phyloP scores from a whole-genome alignment of 92 coral and sea anemone genomes.

The Phenganax marumi region DNA sequence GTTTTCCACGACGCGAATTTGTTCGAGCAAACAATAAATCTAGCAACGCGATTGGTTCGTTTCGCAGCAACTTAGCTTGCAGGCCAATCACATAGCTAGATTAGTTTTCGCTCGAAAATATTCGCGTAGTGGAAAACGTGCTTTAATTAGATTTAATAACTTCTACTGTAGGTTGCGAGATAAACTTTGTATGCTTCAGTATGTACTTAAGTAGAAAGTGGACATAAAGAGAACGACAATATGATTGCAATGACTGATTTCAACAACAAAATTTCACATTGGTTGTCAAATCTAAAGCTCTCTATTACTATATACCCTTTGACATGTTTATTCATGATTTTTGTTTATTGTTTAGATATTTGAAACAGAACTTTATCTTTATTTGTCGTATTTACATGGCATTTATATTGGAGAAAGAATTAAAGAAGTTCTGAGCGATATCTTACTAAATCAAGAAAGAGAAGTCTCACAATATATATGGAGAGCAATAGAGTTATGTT shows the following conservation, averaged over 20 bases:
- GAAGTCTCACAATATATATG: background rate
- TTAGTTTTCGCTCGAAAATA: too few species aligned
- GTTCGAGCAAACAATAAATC: too few species aligned
- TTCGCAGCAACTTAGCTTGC: too few species aligned
- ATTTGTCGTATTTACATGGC: constrained; percentile 23
- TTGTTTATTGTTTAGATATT: constrained; percentile 15
- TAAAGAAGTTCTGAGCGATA: background rate
- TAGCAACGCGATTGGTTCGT: too few species aligned
- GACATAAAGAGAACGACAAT: too few species aligned
- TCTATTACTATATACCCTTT: background rate
- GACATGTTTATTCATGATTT: background rate
- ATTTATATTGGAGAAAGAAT: constrained; percentile 10
- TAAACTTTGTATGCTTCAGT: too few species aligned
- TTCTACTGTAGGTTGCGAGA: too few species aligned
- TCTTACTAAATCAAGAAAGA: background rate
- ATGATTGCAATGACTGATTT: too few species aligned
- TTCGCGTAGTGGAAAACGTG: background rate
- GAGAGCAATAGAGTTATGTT: constrained; percentile 16
- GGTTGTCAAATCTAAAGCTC: background rate
- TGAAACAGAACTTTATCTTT: constrained; percentile 6
- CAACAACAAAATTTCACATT: too few species aligned
- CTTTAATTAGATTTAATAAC: background rate
- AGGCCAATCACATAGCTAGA: too few species aligned
- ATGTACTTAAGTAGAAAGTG: too few species aligned
- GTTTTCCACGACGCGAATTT: too few species aligned